Conservation (phyloP, 2,797 vertebrate species). For the Pseudocheirus occidentalis region DNA sequence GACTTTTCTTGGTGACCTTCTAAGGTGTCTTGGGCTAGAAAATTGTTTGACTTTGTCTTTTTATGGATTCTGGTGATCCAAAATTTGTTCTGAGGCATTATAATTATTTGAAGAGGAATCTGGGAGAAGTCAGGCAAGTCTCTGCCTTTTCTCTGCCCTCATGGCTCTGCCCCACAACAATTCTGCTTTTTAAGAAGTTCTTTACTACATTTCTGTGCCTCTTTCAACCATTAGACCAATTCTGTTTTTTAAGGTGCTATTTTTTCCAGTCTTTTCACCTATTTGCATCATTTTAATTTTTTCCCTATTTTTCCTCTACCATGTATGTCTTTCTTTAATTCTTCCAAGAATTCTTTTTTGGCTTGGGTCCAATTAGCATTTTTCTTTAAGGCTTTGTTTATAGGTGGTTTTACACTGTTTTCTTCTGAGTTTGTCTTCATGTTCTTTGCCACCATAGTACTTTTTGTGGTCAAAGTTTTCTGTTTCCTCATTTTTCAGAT, state of each 20-base stretch:
- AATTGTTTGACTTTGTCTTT: neutral
- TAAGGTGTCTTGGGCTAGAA: neutral
- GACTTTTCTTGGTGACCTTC: neutral
- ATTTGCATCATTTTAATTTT: neutral
- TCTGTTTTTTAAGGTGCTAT: neutral
- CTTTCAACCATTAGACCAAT: neutral
- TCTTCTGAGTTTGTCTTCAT: neutral
- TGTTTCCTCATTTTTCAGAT: neutral
- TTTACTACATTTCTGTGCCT: neutral
- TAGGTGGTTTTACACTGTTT: neutral
- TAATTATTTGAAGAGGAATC: neutral
- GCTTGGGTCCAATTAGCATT: neutral
- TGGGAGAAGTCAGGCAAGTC: too few relatives aligned
- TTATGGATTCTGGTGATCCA: neutral
- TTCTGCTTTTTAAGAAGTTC: neutral
- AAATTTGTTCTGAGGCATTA: neutral
- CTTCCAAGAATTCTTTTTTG: neutral
- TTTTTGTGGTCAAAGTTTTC: neutral
- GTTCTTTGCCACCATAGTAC: neutral
- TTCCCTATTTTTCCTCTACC: neutral
- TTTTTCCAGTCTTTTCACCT: neutral
- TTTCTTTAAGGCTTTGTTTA: neutral
- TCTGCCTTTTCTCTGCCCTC: neutral
- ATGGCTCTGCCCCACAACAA: neutral
- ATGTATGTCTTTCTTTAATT: neutral